Base-by-base conservation (phyloP, 2,113 vertebrate genomes). In the Boleophthalmus pectinirostris region DNA sequence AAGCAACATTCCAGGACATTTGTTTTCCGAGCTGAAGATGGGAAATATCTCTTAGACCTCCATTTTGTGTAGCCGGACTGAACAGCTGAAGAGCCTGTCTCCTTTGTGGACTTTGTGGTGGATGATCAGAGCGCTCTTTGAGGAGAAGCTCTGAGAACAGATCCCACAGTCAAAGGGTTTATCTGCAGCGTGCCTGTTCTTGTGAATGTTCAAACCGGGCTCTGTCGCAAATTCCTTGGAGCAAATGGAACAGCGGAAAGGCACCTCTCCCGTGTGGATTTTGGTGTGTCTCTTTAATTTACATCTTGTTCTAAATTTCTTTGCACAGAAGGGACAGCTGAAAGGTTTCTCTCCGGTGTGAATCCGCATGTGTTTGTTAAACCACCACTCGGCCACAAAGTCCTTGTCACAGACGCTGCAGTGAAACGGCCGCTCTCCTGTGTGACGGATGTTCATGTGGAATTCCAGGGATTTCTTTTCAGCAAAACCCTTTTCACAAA, bases 321-420 rank as follows among this genome's bases (percentile, higher is more conserved):
- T 58, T 8, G 56, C 3, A 7, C 56, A 58, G 13, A 58, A 58
- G 0, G 56, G 24, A 7, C 56, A 58, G 12, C 56, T 58, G 56
- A 58, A 58, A 1, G 56, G 56, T 14, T 58, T 58, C 56, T 58
- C 56, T 6, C 56, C 56, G 13, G 56, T 58, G 56, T 58, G 56
- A 15, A 58, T 23, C 3, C 56, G 23, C 56, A 58, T 58, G 56
- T 58, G 56, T 2, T 58, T 58, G 56, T 58, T 58, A 14, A 25
- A 58, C 56, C 56, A 58, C 56, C 56, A 58, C 56, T 58, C 56
- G 12, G 56, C 56, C 23, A 25, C 56, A 25, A 58, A 58, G 56
- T 58, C 23, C 13, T 58, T 58, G 13, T 58, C 56, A 12, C 56
- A 58, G 5, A 58, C 13, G 13, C 12, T 14, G 23, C 56, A 58